Evolutionary conservation across 1,140 invertebrate species (phyloP), one percentile per base, ranked within the genome.

Genomic region (Ips nitidus): DNA sequence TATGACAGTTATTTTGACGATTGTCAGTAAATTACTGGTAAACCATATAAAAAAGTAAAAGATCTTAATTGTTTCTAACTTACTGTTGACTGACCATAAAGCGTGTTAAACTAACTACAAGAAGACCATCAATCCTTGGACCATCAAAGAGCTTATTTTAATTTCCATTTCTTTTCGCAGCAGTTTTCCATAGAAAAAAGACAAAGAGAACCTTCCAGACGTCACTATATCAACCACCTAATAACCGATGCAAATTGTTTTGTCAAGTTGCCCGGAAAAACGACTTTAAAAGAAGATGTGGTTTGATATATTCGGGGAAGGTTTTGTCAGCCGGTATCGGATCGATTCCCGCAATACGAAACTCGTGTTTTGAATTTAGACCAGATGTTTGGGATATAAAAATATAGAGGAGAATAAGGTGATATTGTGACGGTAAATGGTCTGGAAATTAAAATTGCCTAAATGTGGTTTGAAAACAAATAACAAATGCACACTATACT

Each of bases 261-360:
- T 64, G 62, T 64, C 62, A 64, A 64, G 62, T 64, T 64, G 52
- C 62, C 50, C 62, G 62, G 62, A 64, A 64, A 64, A 64, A 64
- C 62, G 62, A 64, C 62, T 64, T 64, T 64, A 64, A 64, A 64
- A 64, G 52, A 53, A 64, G 62, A 64, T 64, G 62, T 64, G 62
- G 62, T 64, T 64, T 64, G 62, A 64, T 64, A 64, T 64, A 64
- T 64, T 64, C 52, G 62, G 40, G 52, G 52, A 41, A 64, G 62
- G 62, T 42, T 64, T 64, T 64, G 62, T 64, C 62, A 53, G 62
- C 62, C 62, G 47, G 62, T 64, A 64, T 64, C 50, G 62, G 53
- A 64, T 64, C 62, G 62, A 64, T 64, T 64, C 41, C 50, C 62
- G 39, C 50, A 52, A 64, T 53, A 47, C 52, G 62, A 53, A 64